Conservation (phyloP, 1,140 invertebrate species). For the Ceratitis capitata region DNA sequence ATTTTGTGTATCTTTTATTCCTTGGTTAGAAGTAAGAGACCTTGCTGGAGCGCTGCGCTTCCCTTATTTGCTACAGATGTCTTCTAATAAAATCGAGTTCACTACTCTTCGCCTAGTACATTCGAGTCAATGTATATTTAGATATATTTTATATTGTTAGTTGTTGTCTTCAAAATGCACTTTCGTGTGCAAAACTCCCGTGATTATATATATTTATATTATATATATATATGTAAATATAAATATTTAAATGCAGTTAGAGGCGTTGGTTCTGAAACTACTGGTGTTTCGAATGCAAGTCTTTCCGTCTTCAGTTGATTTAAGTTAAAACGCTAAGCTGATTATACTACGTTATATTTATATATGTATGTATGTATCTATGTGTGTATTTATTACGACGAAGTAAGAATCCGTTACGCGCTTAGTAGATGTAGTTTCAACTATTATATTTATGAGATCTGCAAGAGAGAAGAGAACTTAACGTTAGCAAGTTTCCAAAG, state of each 20-base stretch:
- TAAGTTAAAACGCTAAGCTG: no score
- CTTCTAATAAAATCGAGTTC: background rate
- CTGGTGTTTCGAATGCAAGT: background rate
- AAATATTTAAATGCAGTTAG: conserved; percentile 30
- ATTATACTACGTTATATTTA: background rate
- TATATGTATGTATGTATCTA: background rate
- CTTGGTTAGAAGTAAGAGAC: no score
- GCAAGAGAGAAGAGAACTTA: background rate
- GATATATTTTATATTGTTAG: background rate
- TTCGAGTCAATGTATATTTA: background rate
- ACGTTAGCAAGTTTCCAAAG: no score
- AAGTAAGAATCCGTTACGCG: background rate
- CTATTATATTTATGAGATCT: conserved; percentile 31
- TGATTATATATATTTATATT: background rate
- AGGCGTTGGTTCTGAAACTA: conserved; percentile 21
- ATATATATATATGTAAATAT: conserved; percentile 31
- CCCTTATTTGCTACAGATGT: background rate
- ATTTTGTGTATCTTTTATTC: conserved; percentile 34
- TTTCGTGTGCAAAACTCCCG: background rate
- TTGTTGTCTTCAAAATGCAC: background rate
- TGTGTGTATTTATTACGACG: background rate
- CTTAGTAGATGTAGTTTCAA: background rate
- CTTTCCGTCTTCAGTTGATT: conserved; percentile 7
- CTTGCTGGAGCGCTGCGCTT: background rate
- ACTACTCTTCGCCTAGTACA: background rate